Evolutionary conservation across 2,888 invertebrate genomes (phyloP).

Genomic region (Lithophane semibrunnea): DNA sequence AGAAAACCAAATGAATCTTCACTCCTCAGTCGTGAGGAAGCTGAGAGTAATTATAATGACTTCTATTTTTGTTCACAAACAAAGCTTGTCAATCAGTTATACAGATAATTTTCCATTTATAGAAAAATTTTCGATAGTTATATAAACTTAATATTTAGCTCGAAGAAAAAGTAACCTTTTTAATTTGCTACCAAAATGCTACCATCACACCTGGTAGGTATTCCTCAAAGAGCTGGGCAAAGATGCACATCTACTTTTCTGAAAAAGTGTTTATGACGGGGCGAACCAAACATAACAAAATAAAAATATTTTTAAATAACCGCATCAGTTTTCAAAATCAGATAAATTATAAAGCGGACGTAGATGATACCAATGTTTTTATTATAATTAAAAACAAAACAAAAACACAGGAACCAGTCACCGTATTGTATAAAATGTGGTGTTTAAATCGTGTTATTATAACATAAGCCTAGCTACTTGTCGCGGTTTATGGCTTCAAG

Average conservation of each 20-base stretch:
- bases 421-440: neutral
- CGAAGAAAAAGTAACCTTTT: neutral
- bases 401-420: neutral
- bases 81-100: neutral
- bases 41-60: slow-evolving; percentile 25
- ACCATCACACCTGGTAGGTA: neutral
- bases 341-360: neutral
- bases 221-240: neutral
- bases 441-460: slow-evolving; percentile 36
- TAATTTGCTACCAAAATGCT: neutral
- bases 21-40: slow-evolving; percentile 33
- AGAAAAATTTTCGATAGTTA: neutral
- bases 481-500: slow-evolving; percentile 47
- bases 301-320: neutral
- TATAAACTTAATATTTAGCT: neutral
- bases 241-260: neutral
- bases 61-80: slow-evolving; percentile 27
- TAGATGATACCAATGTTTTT: neutral
- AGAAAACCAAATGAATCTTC: slow-evolving; percentile 56
- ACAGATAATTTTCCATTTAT: neutral
- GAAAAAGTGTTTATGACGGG: neutral
- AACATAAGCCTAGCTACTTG: slow-evolving; percentile 33
- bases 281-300: neutral
- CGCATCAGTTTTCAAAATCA: neutral
- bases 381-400: slow-evolving; percentile 12